Conservation (phyloP, 2,888 invertebrate species). For the Hipparchia semele region DNA sequence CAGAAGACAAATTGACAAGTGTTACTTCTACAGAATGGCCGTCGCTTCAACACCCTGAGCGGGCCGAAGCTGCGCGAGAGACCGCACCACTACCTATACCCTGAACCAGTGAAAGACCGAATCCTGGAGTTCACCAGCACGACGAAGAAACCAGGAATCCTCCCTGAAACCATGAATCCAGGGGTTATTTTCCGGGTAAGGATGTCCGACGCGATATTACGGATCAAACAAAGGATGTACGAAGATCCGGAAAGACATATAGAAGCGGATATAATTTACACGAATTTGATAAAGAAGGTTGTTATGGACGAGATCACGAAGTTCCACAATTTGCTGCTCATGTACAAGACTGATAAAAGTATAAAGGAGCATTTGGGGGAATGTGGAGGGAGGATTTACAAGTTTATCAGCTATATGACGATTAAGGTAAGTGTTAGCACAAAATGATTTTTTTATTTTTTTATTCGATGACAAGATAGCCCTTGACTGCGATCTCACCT, state of each 20-base stretch:
- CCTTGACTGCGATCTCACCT: too few relatives aligned
- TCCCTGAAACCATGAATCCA: slow-evolving; percentile 76
- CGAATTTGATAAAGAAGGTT: slow-evolving; percentile 74
- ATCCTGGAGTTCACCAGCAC: slow-evolving; percentile 67
- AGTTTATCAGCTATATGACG: slow-evolving; percentile 77
- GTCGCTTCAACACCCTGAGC: slow-evolving; percentile 59
- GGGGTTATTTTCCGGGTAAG: slow-evolving; percentile 74
- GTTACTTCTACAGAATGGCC: slow-evolving; percentile 58
- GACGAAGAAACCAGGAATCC: slow-evolving; percentile 65
- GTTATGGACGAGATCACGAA: slow-evolving; percentile 77
- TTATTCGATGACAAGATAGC: too few relatives aligned
- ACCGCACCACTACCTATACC: slow-evolving; percentile 73
- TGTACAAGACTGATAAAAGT: slow-evolving; percentile 76
- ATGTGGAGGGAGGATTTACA: slow-evolving; percentile 74
- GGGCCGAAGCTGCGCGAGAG: slow-evolving; percentile 71
- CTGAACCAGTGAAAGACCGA: slow-evolving; percentile 72
- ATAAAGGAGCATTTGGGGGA: slow-evolving; percentile 77
- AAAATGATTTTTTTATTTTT: too few relatives aligned
- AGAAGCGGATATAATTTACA: slow-evolving; percentile 76
- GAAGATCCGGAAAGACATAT: slow-evolving; percentile 75
- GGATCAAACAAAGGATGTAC: slow-evolving; percentile 77
- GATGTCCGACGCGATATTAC: slow-evolving; percentile 75
- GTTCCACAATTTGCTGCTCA: slow-evolving; percentile 70
- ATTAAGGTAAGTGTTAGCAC: slow-evolving; percentile 37
- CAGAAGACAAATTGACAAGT: slow-evolving; percentile 42